Conservation (phyloP, 2,113 vertebrate species). For the Elgaria multicarinata region DNA sequence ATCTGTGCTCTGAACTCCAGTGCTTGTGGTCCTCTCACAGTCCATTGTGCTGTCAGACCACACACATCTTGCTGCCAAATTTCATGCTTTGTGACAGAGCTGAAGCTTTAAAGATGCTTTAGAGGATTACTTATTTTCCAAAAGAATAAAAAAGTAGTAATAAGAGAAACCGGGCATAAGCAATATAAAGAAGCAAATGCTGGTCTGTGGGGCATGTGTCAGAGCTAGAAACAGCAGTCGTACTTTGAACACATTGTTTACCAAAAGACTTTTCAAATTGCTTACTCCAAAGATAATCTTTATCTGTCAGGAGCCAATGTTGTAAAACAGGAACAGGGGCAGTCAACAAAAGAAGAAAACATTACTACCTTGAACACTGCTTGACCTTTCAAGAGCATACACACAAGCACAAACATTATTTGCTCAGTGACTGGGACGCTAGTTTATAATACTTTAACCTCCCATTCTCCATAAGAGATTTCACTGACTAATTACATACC, state of each 20-base stretch:
- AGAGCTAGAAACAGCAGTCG: not conserved
- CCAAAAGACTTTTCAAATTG: slow-evolving; percentile 28
- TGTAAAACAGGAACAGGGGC: slow-evolving; percentile 20
- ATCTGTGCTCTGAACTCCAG: not conserved
- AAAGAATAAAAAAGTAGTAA: not conserved
- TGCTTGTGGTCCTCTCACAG: not conserved
- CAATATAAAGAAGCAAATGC: not conserved
- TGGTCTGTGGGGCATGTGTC: not conserved
- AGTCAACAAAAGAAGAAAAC: not conserved
- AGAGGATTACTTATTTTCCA: not conserved
- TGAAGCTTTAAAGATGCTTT: slow-evolving; percentile 7
- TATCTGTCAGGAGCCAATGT: not conserved
- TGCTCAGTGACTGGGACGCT: not conserved
- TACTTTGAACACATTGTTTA: not conserved
- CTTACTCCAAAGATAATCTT: slow-evolving; percentile 3
- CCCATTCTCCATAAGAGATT: not conserved
- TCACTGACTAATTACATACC: not conserved
- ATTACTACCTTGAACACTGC: not conserved
- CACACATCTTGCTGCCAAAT: not conserved
- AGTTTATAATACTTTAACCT: not conserved
- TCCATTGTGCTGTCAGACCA: not conserved
- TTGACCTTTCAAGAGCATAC: not conserved
- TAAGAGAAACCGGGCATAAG: not conserved
- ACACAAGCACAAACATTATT: not conserved
- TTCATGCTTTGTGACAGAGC: not conserved